A percentile compares a stretch with the other conserved stretches of the same genome.
Evolutionary conservation across 2,113 vertebrate genomes (phyloP).

Genomic region (Tachuris rubrigastra): DNA sequence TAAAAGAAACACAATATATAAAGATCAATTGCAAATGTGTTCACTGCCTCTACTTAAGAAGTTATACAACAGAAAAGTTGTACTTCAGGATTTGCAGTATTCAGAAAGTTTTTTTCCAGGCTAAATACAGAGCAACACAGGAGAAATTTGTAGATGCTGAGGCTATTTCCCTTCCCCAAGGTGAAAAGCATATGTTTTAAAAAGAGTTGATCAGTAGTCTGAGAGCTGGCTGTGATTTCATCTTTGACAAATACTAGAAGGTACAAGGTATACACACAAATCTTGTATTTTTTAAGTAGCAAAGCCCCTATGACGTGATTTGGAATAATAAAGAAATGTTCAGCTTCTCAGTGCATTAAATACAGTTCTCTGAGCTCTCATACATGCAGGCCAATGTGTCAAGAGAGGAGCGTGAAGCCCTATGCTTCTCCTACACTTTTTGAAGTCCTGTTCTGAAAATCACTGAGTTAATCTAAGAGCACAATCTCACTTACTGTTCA

Average conservation of each 20-base stretch:
- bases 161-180: neutral
- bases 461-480: neutral
- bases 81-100: neutral
- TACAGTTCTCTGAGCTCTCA: neutral
- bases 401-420: neutral
- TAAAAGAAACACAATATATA: neutral
- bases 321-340: neutral
- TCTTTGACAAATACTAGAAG: neutral
- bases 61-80: neutral
- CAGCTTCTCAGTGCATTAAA: neutral
- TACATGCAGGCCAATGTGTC: neutral
- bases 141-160: neutral
- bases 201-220: neutral
- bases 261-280: neutral
- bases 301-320: neutral
- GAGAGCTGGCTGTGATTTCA: neutral
- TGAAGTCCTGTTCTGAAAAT: neutral
- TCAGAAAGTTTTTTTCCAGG: neutral
- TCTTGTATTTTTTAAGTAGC: neutral
- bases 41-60: neutral
- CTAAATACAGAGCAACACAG: neutral
- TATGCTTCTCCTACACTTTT: neutral
- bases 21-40: neutral
- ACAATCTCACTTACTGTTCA: neutral
- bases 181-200: neutral